Percentiles rank a stretch among this genome's conserved stretches.
These are phyloP conservation scores for Lepetodrilus schrolli DNA, from an alignment of 2,888 invertebrate genomes.

Conservation along the genomic window DNA sequence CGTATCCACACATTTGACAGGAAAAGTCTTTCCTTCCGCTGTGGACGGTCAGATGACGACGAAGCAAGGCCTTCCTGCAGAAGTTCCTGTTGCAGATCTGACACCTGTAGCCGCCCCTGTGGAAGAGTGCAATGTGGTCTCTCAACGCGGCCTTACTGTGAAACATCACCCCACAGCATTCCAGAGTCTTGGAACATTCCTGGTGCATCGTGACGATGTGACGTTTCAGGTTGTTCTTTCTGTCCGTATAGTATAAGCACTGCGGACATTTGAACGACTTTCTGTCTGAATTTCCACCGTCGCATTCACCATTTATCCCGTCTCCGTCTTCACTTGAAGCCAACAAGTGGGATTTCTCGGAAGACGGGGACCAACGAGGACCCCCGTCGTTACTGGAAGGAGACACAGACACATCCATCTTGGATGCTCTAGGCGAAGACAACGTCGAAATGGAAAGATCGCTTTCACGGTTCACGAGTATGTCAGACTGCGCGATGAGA, in stretches of 20 bases:
- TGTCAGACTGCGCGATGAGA: not conserved
- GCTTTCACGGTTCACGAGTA: not conserved
- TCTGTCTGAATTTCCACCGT: constrained; percentile 23
- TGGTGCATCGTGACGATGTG: constrained; percentile 76
- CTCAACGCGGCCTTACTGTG: constrained; percentile 74
- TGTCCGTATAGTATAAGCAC: constrained; percentile 72
- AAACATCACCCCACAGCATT: constrained; percentile 74
- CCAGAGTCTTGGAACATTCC: constrained; percentile 62
- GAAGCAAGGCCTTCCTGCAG: constrained; percentile 75
- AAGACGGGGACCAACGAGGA: not conserved
- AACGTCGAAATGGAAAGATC: not conserved
- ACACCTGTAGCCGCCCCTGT: constrained; percentile 75
- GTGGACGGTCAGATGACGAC: constrained; percentile 76
- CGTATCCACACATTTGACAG: constrained; percentile 75
- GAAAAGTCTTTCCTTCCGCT: constrained; percentile 75
- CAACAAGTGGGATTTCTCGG: not conserved
- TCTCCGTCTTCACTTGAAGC: not conserved
- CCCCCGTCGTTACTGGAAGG: not conserved
- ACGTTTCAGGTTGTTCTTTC: constrained; percentile 75
- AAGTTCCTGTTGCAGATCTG: constrained; percentile 74
- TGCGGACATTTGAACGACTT: constrained; percentile 62
- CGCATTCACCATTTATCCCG: not conserved
- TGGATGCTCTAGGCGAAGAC: not conserved
- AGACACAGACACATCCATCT: not conserved
- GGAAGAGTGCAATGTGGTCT: constrained; percentile 73